These are phyloP conservation scores for Strigamia maritima DNA, from an alignment of 2,888 invertebrate species.

Conservation along the genomic window DNA sequence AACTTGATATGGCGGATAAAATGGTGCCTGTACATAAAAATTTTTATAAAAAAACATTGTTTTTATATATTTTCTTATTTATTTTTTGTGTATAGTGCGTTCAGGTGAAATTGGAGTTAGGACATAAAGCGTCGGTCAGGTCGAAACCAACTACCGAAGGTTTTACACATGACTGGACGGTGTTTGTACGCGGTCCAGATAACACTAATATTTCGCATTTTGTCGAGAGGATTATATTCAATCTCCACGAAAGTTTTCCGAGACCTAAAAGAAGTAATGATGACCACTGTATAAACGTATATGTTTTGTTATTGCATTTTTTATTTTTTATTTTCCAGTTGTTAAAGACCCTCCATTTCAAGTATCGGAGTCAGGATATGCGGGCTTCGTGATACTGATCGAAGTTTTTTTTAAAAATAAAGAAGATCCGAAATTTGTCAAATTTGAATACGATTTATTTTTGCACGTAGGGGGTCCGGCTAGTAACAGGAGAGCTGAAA, in stretches of 20 bases:
- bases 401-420: constrained; percentile 77
- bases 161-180: constrained; percentile 96
- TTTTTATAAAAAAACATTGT: neutral
- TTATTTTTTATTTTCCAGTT: constrained; percentile 60
- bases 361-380: constrained; percentile 92
- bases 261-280: constrained; percentile 81
- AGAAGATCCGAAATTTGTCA: constrained; percentile 81
- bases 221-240: constrained; percentile 84
- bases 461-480: constrained; percentile 72
- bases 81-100: constrained; percentile 53
- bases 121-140: constrained; percentile 80
- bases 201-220: constrained; percentile 83
- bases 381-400: constrained; percentile 84
- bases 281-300: constrained; percentile 41
- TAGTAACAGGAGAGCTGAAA: constrained; percentile 70
- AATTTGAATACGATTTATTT: constrained; percentile 73
- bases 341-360: constrained; percentile 86
- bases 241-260: constrained; percentile 85
- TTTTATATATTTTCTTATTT: constrained; percentile 6
- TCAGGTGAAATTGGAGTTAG: constrained; percentile 83
- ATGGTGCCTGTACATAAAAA: neutral
- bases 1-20: no score
- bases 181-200: constrained; percentile 85
- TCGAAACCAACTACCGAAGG: constrained; percentile 80
- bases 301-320: neutral